phyloP scores from a whole-genome alignment of 1,140 invertebrate species.

The Cotesia glomerata region DNA sequence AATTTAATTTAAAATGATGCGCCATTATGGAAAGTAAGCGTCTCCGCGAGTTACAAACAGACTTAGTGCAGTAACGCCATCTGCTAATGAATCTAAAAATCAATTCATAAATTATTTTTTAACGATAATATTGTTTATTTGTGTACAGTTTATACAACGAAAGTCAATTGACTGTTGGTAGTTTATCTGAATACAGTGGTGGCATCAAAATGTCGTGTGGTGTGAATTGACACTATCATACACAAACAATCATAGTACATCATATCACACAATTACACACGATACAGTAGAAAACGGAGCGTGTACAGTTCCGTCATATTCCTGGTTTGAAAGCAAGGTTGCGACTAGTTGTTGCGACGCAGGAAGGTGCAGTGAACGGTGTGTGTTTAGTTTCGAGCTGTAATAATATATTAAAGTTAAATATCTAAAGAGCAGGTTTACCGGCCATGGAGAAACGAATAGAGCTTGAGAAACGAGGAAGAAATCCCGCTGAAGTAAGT shows the following conservation, averaged over 20 bases:
- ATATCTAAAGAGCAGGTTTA: constrained; percentile 27
- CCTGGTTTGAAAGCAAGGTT: constrained; percentile 60
- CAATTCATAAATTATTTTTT: no score
- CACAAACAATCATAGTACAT: constrained; percentile 42
- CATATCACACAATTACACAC: constrained; percentile 35
- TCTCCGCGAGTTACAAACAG: no score
- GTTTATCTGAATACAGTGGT: no score
- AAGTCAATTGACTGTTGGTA: no score
- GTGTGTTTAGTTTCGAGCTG: constrained; percentile 19
- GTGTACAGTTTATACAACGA: no score
- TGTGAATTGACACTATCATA: background rate
- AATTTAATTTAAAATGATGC: no score
- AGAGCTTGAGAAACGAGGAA: constrained; percentile 86
- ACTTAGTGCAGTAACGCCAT: no score
- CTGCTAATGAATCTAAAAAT: no score
- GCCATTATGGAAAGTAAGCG: no score
- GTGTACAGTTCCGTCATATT: constrained; percentile 52
- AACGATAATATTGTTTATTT: no score
- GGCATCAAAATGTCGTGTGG: no score
- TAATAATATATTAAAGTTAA: no score
- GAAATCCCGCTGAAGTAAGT: constrained; percentile 81
- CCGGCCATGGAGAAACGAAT: constrained; percentile 88
- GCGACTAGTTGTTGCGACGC: constrained; percentile 58
- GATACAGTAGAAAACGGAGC: constrained; percentile 20
- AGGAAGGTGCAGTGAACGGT: constrained; percentile 47